A percentile compares a stretch with the other conserved stretches of the same genome.
phyloP scores from a whole-genome alignment of 2,113 vertebrate species.

The Xyliphius kryptos region DNA sequence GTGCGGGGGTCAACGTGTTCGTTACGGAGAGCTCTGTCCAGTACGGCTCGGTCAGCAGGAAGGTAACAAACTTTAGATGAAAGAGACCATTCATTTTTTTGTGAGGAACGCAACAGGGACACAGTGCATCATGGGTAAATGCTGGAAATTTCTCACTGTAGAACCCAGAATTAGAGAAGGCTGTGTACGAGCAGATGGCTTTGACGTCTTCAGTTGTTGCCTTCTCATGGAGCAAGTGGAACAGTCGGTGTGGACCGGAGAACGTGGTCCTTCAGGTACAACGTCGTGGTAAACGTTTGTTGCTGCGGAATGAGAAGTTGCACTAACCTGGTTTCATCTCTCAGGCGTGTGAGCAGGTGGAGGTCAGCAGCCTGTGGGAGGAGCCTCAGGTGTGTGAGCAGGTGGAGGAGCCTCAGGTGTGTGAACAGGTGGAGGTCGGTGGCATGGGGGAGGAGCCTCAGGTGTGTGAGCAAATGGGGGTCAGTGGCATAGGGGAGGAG shows the following conservation, averaged over 20 bases:
- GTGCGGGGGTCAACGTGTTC: slow-evolving; percentile 80
- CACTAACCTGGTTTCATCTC: not conserved
- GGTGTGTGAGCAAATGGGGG: too few species aligned
- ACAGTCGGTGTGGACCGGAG: slow-evolving; percentile 59
- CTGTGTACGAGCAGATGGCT: slow-evolving; percentile 82
- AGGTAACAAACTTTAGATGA: slow-evolving; percentile 56
- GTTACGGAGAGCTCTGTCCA: slow-evolving; percentile 66
- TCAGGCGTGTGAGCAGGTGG: slow-evolving; percentile 70
- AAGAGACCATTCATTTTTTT: too few species aligned
- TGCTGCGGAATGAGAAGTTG: too few species aligned
- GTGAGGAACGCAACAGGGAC: not conserved
- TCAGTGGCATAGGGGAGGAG: too few species aligned
- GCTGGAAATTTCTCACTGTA: slow-evolving; percentile 42
- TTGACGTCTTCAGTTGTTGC: slow-evolving; percentile 70
- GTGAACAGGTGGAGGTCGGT: too few species aligned
- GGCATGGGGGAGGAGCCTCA: too few species aligned
- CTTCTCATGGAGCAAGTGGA: slow-evolving; percentile 88
- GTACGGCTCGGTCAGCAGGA: slow-evolving; percentile 61
- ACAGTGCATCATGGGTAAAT: too few species aligned
- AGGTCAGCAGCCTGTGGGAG: too few species aligned
- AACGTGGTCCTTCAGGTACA: slow-evolving; percentile 76
- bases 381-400: too few species aligned
- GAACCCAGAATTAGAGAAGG: slow-evolving; percentile 66
- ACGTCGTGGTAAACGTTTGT: too few species aligned
- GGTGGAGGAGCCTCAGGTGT: too few species aligned